These are phyloP conservation scores for Okapia johnstoni DNA, from an alignment of 2,113 vertebrate genomes.

Conservation along the genomic window DNA sequence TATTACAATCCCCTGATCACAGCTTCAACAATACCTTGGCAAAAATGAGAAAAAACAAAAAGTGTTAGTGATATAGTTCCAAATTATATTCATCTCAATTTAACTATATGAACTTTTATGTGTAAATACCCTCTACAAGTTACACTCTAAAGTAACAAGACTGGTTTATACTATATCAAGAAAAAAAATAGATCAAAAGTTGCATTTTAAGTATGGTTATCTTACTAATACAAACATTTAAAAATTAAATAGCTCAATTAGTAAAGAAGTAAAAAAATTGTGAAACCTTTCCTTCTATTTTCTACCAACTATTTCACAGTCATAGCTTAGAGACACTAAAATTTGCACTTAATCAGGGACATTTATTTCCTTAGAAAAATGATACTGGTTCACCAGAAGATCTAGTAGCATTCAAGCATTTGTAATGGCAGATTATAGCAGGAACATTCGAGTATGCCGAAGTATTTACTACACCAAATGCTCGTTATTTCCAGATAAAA, in stretches of 20 bases:
- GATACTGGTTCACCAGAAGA: neutral
- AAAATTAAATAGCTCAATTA: constrained; percentile 52
- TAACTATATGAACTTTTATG: constrained; percentile 5
- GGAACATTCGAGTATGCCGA: neutral
- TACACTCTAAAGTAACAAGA: neutral
- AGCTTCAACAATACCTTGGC: constrained; percentile 10
- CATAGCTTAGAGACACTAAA: constrained; percentile 8
- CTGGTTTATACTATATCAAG: constrained; percentile 12
- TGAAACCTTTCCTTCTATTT: constrained; percentile 42
- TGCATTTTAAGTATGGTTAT: neutral
- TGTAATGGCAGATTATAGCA: constrained; percentile 3
- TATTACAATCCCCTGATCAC: constrained; percentile 28
- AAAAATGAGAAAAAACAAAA: constrained; percentile 17
- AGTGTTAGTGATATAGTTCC: neutral
- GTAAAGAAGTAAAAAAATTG: neutral
- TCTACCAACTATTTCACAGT: constrained; percentile 49
- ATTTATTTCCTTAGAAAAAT: constrained; percentile 21
- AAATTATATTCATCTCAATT: constrained; percentile 29
- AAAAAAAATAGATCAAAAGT: constrained; percentile 34
- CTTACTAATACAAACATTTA: constrained; percentile 65
- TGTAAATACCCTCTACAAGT: constrained; percentile 40
- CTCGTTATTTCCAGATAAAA: neutral
- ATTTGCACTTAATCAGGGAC: neutral
- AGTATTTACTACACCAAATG: neutral
- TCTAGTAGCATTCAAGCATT: constrained; percentile 22